Conservation (phyloP, 2,888 invertebrate species). For the Thymelicus acteon region DNA sequence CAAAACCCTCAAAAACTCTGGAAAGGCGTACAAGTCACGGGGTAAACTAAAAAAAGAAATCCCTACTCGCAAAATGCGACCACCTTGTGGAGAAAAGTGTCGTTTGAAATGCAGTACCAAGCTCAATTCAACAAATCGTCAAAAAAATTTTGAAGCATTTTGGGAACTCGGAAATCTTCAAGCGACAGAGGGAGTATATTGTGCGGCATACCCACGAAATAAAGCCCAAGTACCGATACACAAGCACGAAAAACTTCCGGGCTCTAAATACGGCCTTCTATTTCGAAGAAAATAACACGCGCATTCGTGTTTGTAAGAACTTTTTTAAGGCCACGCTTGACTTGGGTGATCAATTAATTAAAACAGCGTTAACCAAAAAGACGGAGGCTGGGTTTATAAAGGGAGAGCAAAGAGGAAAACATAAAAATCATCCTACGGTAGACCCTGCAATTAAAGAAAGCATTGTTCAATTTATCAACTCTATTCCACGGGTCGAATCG, state of each 20-base stretch:
- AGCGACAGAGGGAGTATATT: slow-evolving; percentile 38
- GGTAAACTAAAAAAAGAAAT: too few relatives aligned
- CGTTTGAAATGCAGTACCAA: slow-evolving; percentile 36
- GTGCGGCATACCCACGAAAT: not conserved
- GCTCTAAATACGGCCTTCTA: slow-evolving; percentile 33
- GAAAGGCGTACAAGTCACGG: too few relatives aligned
- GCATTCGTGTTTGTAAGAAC: slow-evolving; percentile 32
- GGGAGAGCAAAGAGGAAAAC: slow-evolving; percentile 5
- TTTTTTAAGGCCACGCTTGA: slow-evolving; percentile 39
- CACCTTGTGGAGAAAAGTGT: slow-evolving; percentile 40
- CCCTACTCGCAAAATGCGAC: not conserved
- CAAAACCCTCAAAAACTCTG: too few relatives aligned
- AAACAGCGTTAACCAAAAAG: slow-evolving; percentile 28
- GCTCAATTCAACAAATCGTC: slow-evolving; percentile 30
- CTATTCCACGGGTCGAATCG: slow-evolving; percentile 35
- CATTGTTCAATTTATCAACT: slow-evolving; percentile 39
- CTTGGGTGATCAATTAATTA: slow-evolving; percentile 15
- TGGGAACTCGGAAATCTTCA: slow-evolving; percentile 37
- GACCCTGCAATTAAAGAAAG: slow-evolving; percentile 29
- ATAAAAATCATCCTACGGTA: not conserved
- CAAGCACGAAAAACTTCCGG: slow-evolving; percentile 20
- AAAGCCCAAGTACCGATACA: too few relatives aligned
- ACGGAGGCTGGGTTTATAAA: slow-evolving; percentile 26
- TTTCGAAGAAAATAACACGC: slow-evolving; percentile 24
- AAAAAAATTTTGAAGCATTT: slow-evolving; percentile 37